Evolutionary conservation across 2,113 vertebrate species (phyloP).

Genomic region (Pantherophis guttatus): DNA sequence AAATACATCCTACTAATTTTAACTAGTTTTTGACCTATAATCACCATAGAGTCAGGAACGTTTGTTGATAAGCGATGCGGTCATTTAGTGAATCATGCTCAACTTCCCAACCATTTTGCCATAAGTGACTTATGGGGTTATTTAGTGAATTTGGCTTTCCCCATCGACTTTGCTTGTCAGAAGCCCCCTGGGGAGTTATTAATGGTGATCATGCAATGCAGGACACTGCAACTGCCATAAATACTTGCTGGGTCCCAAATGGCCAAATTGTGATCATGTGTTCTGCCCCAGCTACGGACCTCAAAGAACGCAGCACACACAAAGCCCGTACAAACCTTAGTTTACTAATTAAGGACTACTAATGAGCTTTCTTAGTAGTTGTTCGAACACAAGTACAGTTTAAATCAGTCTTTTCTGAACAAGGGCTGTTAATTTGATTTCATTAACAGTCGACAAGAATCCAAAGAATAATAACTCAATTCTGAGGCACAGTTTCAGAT

Average conservation of each 20-base stretch:
- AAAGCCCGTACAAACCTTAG: too few species aligned
- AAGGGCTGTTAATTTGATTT: too few species aligned
- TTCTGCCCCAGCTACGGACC: too few species aligned
- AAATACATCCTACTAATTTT: neutral
- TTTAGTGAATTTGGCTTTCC: neutral
- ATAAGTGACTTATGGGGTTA: neutral
- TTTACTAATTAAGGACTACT: too few species aligned
- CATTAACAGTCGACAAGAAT: too few species aligned
- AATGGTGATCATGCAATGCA: neutral
- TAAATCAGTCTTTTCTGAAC: too few species aligned
- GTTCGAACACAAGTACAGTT: too few species aligned
- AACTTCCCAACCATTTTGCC: neutral
- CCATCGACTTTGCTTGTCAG: neutral
- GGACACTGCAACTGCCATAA: neutral
- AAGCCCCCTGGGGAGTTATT: neutral
- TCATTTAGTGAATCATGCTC: neutral
- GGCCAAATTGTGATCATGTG: neutral
- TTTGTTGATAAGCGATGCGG: neutral
- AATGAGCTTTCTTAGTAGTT: too few species aligned
- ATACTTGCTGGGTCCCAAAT: neutral
- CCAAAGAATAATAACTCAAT: too few species aligned
- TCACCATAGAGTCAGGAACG: neutral
- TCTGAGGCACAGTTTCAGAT: too few species aligned
- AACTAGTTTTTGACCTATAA: neutral
- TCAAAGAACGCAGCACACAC: too few species aligned